Percentiles rank a stretch among this genome's conserved stretches.
phyloP scores from a whole-genome alignment of 2,113 vertebrate genomes.

The Thamnophis sirtalis region DNA sequence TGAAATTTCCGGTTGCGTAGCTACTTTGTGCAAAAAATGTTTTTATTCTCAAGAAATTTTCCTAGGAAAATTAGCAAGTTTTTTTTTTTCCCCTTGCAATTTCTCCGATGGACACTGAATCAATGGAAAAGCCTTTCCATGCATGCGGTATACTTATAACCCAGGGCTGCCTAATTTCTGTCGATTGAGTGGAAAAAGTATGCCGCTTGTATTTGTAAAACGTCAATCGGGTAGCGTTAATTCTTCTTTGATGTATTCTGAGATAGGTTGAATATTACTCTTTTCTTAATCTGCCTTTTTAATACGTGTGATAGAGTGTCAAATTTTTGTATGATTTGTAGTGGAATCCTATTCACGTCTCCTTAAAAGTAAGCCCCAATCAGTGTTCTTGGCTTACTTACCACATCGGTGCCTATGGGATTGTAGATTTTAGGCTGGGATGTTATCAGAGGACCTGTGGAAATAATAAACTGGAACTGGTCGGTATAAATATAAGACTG shows the following conservation, averaged over 20 bases:
- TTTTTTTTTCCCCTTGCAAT: background rate
- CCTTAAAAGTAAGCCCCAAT: background rate
- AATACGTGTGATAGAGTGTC: background rate
- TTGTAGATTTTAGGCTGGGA: background rate
- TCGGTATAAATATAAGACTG: background rate
- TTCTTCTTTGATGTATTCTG: background rate
- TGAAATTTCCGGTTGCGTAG: constrained; percentile 1
- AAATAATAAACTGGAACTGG: background rate
- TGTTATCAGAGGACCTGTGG: background rate
- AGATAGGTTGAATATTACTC: background rate
- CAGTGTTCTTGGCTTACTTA: background rate
- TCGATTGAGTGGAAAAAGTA: background rate
- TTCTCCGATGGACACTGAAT: background rate
- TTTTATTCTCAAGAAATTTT: constrained; percentile 17
- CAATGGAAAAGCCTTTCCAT: background rate
- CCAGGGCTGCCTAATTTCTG: background rate
- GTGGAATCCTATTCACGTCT: background rate
- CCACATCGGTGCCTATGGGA: background rate
- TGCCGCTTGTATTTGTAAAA: background rate
- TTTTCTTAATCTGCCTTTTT: background rate
- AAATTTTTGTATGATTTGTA: background rate
- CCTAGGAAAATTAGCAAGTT: background rate
- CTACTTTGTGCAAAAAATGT: constrained; percentile 24
- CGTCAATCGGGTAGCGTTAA: background rate
- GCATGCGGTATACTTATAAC: background rate